Evolutionary conservation across 1,140 invertebrate species (phyloP).

Genomic region (Drosophila pseudoananassae): DNA sequence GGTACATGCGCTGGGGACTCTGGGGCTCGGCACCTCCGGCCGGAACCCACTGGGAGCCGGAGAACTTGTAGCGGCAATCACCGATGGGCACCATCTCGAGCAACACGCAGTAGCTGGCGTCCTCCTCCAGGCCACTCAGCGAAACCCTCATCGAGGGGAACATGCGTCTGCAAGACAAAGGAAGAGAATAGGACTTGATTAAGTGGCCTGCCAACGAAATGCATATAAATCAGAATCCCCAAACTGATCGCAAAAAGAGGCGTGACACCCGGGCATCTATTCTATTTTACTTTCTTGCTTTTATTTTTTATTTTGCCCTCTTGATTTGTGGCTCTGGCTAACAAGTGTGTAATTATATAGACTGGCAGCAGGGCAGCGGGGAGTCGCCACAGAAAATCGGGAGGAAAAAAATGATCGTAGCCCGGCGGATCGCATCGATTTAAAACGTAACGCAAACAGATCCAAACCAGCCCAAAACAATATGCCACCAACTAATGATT

Average conservation of each 20-base stretch:
- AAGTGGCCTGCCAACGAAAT: constrained; percentile 50
- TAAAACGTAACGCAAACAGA: constrained; percentile 74
- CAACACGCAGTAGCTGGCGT: constrained; percentile 91
- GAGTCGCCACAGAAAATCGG: constrained; percentile 10
- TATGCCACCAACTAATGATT: constrained; percentile 58
- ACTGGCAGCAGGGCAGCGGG: constrained; percentile 32
- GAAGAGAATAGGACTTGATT: constrained; percentile 63
- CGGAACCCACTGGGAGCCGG: constrained; percentile 91
- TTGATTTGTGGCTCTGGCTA: constrained; percentile 77
- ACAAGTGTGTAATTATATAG: constrained; percentile 83
- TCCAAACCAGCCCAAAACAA: constrained; percentile 43
- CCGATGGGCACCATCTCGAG: constrained; percentile 91
- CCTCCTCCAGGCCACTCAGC: constrained; percentile 90
- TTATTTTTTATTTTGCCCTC: constrained; percentile 9
- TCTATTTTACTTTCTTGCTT: constrained; percentile 13
- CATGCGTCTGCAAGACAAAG: constrained; percentile 90
- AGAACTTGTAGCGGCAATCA: constrained; percentile 88
- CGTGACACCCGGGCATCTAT: constrained; percentile 49
- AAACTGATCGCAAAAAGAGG: constrained; percentile 46
- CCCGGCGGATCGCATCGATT: constrained; percentile 57
- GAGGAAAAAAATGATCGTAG: not conserved
- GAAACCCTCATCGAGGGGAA: constrained; percentile 91
- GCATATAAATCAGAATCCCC: constrained; percentile 58
- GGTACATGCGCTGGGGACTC: constrained; percentile 89
- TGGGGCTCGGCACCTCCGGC: constrained; percentile 94